Evolutionary conservation across 2,113 vertebrate genomes (phyloP).

Genomic region (Perccottus glenii): DNA sequence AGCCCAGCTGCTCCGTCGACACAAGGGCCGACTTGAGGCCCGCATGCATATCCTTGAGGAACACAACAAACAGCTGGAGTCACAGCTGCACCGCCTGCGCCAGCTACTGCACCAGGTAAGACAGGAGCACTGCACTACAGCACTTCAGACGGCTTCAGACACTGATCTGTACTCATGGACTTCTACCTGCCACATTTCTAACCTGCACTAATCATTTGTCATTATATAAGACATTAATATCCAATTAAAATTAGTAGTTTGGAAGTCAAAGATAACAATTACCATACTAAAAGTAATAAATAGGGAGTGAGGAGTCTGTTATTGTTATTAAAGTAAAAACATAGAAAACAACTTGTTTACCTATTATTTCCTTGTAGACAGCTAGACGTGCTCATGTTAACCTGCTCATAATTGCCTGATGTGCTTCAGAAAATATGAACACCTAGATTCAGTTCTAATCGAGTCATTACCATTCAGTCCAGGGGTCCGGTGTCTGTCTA

Average conservation of each 20-base stretch:
- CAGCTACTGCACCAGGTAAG: slow-evolving; percentile 94
- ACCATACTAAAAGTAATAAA: too few relatives aligned
- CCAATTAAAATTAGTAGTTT: not conserved
- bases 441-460: slow-evolving; percentile 50
- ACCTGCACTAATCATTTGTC: not conserved
- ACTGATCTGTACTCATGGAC: slow-evolving; percentile 7
- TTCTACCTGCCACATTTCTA: not conserved
- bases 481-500: slow-evolving; percentile 10
- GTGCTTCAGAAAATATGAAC: not conserved
- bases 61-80: slow-evolving; percentile 97
- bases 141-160: not conserved
- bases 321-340: not conserved
- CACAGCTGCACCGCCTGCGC: slow-evolving; percentile 92
- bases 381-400: not conserved
- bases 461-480: slow-evolving; percentile 45
- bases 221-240: too few relatives aligned
- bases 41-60: slow-evolving; percentile 98
- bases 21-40: slow-evolving; percentile 94
- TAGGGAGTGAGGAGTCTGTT: not conserved
- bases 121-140: not conserved
- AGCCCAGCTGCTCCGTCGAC: slow-evolving; percentile 92
- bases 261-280: too few relatives aligned
- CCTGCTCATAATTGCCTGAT: not conserved
- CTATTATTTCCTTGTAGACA: not conserved
- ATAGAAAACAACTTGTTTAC: not conserved